phyloP scores from a whole-genome alignment of 2,888 invertebrate species.

The Notocelia uddmanniana region DNA sequence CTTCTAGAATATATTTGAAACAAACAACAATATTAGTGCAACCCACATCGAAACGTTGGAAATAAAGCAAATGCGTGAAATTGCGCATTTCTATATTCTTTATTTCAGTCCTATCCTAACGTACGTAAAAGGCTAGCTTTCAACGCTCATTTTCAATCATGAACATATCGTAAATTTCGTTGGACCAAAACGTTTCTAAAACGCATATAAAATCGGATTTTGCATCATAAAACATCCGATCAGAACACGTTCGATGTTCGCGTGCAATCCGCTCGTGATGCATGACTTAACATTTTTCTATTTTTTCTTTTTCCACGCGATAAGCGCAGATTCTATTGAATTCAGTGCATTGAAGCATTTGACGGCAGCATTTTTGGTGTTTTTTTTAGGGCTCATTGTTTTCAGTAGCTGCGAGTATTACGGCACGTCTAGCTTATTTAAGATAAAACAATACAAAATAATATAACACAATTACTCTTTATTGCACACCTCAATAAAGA shows the following conservation, averaged over 20 bases:
- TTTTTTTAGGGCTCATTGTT: background rate
- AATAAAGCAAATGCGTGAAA: no score
- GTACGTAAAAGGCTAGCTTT: background rate
- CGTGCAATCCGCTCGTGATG: constrained; percentile 6
- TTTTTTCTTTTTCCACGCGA: background rate
- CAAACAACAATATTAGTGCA: no score
- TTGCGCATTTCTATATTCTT: background rate
- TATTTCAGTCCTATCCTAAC: background rate
- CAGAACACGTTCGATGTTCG: background rate
- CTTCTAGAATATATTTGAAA: no score
- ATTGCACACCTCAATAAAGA: no score
- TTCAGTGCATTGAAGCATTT: constrained; percentile 3
- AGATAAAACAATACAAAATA: no score
- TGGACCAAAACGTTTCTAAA: constrained; percentile 9
- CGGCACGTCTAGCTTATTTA: no score
- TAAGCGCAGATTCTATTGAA: constrained; percentile 1
- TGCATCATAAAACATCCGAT: constrained; percentile 1
- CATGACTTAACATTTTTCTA: constrained; percentile 1
- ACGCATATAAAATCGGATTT: constrained; percentile 15
- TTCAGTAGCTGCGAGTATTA: background rate
- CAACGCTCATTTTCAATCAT: constrained; percentile 4
- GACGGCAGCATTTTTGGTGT: background rate
- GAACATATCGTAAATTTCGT: constrained; percentile 14
- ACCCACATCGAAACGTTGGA: no score
- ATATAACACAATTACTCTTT: no score